Evolutionary conservation across 2,888 invertebrate genomes (phyloP).

Genomic region (Chesias legatella): DNA sequence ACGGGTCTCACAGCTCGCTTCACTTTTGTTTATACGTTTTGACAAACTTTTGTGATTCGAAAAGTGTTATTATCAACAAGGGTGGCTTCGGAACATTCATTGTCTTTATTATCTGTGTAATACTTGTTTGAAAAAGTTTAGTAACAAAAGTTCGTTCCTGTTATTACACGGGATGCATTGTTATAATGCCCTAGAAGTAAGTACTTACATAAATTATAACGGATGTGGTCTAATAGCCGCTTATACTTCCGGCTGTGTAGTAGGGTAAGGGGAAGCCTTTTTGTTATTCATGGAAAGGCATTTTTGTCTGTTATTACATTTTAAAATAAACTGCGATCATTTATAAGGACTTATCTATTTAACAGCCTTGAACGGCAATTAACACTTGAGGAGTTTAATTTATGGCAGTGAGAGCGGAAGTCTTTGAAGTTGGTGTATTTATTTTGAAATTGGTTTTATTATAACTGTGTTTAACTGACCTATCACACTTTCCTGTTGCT

Average conservation of each 20-base stretch:
- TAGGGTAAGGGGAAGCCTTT: conserved; percentile 39
- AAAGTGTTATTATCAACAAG: conserved; percentile 65
- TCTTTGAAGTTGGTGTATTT: conserved; percentile 11
- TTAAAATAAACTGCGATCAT: conserved; percentile 37
- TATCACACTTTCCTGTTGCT: background rate
- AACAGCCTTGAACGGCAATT: conserved; percentile 43
- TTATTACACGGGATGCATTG: conserved; percentile 37
- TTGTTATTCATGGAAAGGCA: conserved; percentile 49
- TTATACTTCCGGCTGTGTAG: conserved; percentile 42
- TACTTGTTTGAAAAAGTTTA: conserved; percentile 37
- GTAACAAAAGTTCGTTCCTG: conserved; percentile 30
- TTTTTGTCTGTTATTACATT: conserved; percentile 37
- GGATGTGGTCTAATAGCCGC: conserved; percentile 51
- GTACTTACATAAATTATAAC: conserved; percentile 49
- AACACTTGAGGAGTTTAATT: conserved; percentile 33
- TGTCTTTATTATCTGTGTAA: conserved; percentile 41
- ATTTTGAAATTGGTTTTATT: conserved; percentile 4
- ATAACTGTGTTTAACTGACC: conserved; percentile 8
- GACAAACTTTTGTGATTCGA: conserved; percentile 61
- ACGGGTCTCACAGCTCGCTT: conserved; percentile 17
- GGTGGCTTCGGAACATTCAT: conserved; percentile 49
- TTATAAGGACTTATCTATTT: conserved; percentile 41
- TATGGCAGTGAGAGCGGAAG: conserved; percentile 28
- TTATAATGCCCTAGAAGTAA: conserved; percentile 38
- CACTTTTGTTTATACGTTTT: conserved; percentile 66